Conservation (phyloP, 2,113 vertebrate species). For the Pardalotus punctatus region DNA sequence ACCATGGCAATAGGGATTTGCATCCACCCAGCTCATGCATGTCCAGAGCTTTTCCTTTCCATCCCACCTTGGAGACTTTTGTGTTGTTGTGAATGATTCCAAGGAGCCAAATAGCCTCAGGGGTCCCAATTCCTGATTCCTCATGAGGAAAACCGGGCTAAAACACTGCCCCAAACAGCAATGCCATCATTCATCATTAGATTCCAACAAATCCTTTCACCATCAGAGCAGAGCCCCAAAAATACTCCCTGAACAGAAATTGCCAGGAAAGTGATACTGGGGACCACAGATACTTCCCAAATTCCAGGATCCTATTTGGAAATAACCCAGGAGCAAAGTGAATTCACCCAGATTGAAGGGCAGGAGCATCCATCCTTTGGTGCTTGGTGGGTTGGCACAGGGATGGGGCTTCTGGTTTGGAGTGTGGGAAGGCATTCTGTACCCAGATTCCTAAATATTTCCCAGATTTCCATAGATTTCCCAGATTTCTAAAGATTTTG, state of each 20-base stretch:
- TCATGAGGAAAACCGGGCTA: neutral
- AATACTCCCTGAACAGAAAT: neutral
- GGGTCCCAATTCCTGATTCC: neutral
- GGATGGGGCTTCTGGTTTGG: neutral
- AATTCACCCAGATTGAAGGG: fast-evolving
- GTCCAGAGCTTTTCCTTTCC: neutral
- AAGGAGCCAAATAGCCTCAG: neutral
- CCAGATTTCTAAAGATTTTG: neutral
- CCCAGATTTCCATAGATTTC: neutral
- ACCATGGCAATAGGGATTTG: fast-evolving
- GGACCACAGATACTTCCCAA: neutral
- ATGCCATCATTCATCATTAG: too few relatives aligned
- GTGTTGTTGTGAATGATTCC: neutral
- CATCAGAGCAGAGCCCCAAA: neutral
- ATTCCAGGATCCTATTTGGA: neutral
- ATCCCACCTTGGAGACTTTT: neutral
- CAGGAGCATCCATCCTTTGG: neutral
- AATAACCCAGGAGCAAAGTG: neutral
- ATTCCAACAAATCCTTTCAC: neutral
- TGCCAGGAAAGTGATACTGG: neutral
- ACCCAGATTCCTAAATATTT: neutral
- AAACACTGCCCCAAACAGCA: neutral
- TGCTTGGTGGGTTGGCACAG: neutral
- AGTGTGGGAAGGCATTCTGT: fast-evolving
- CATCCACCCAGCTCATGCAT: neutral